Conservation (phyloP, 2,888 invertebrate species). For the Oscheius sp. region DNA sequence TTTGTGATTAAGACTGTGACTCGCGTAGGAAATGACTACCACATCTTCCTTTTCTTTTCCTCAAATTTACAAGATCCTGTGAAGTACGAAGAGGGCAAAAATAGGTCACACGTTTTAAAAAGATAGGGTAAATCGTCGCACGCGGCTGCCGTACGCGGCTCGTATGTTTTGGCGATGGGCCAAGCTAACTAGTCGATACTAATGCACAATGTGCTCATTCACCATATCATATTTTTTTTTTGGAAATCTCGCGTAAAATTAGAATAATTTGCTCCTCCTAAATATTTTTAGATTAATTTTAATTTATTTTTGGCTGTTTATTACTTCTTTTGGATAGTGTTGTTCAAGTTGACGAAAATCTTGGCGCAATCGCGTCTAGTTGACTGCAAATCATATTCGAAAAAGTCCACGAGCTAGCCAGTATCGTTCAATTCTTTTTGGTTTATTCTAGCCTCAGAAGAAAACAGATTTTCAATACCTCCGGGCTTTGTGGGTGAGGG, state of each 20-base stretch:
- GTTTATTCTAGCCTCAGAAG: neutral
- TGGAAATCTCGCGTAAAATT: no score
- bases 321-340: neutral
- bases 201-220: slow-evolving; percentile 33
- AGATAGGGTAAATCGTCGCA: neutral
- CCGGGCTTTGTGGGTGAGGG: neutral
- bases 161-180: slow-evolving; percentile 31
- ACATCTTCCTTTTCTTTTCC: slow-evolving; percentile 4
- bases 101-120: slow-evolving; percentile 5
- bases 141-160: slow-evolving; percentile 21
- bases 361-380: slow-evolving; percentile 2
- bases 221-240: neutral
- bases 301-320: neutral
- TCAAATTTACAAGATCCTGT: neutral
- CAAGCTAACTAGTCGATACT: slow-evolving; percentile 31
- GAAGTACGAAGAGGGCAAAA: neutral
- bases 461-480: neutral
- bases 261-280: no score
- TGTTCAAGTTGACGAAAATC: neutral
- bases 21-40: neutral
- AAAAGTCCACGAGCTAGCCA: slow-evolving; percentile 20
- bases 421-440: neutral
- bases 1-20: slow-evolving; percentile 17
- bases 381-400: slow-evolving; percentile 22
- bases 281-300: neutral